phyloP scores from a whole-genome alignment of 2,888 invertebrate species.

The Yponomeuta sedellus region DNA sequence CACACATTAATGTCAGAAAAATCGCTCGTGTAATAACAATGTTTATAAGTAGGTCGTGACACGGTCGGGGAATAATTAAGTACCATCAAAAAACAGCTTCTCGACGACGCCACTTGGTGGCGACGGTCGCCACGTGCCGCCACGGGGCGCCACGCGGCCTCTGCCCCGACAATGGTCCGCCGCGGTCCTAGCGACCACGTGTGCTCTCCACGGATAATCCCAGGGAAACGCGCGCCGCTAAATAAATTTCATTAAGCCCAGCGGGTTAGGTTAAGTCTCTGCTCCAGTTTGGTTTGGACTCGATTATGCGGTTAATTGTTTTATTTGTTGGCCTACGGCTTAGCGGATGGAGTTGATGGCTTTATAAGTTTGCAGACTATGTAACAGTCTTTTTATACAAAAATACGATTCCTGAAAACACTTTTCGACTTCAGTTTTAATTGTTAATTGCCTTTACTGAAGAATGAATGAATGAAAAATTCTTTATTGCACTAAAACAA shows the following conservation, averaged over 20 bases:
- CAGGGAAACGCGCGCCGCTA: slow-evolving; percentile 1
- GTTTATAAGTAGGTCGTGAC: slow-evolving; percentile 41
- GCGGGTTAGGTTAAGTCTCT: neutral
- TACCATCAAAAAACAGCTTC: slow-evolving; percentile 51
- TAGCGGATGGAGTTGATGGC: neutral
- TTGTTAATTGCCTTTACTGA: too few species aligned
- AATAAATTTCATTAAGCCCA: neutral
- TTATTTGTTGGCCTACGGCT: neutral
- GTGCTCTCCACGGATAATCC: slow-evolving; percentile 1
- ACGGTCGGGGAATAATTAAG: slow-evolving; percentile 59
- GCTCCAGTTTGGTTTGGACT: neutral
- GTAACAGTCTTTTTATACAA: too few species aligned
- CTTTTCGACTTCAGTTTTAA: too few species aligned
- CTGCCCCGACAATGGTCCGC: slow-evolving; percentile 31
- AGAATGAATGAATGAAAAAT: too few species aligned
- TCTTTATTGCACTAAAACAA: too few species aligned
- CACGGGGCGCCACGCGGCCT: slow-evolving; percentile 37
- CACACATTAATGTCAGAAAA: neutral
- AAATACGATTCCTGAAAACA: too few species aligned
- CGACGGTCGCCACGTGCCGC: slow-evolving; percentile 43
- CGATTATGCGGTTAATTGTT: neutral
- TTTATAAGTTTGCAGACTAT: too few species aligned
- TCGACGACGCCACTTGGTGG: slow-evolving; percentile 16
- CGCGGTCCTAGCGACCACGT: slow-evolving; percentile 33
- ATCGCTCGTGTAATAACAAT: slow-evolving; percentile 28